Conservation (phyloP, 2,113 vertebrate species). For the Hyla sarda region DNA sequence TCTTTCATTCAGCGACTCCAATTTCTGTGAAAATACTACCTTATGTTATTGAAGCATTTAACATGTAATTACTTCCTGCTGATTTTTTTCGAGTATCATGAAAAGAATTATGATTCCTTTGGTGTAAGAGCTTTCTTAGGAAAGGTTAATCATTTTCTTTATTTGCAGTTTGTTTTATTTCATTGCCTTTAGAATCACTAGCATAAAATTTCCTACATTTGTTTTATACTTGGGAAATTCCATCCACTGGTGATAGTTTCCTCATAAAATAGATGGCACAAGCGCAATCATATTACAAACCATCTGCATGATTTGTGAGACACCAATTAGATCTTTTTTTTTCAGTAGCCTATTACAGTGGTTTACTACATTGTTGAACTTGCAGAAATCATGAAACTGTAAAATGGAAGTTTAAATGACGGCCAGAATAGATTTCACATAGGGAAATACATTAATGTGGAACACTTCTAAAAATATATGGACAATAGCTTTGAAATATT, state of each 20-base stretch:
- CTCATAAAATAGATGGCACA: constrained; percentile 29
- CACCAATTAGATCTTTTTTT: background rate
- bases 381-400: background rate
- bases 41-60: constrained; percentile 36
- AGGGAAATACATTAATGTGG: background rate
- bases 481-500: background rate
- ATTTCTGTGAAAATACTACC: constrained; percentile 31
- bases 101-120: constrained; percentile 29
- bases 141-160: constrained; percentile 41
- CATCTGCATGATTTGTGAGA: background rate
- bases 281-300: constrained; percentile 20
- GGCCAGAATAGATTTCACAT: background rate
- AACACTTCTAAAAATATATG: background rate
- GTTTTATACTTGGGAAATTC: constrained; percentile 1
- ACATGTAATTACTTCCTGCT: constrained; percentile 37
- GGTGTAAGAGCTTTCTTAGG: constrained; percentile 5
- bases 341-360: background rate
- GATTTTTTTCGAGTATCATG: constrained; percentile 26
- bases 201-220: constrained; percentile 26
- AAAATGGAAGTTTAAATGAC: background rate
- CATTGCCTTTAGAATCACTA: constrained; percentile 21
- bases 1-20: background rate
- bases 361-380: constrained; percentile 12
- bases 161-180: constrained; percentile 42
- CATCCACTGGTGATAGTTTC: background rate